phyloP scores from a whole-genome alignment of 2,113 vertebrate genomes.

The Psephotus haematonotus region DNA sequence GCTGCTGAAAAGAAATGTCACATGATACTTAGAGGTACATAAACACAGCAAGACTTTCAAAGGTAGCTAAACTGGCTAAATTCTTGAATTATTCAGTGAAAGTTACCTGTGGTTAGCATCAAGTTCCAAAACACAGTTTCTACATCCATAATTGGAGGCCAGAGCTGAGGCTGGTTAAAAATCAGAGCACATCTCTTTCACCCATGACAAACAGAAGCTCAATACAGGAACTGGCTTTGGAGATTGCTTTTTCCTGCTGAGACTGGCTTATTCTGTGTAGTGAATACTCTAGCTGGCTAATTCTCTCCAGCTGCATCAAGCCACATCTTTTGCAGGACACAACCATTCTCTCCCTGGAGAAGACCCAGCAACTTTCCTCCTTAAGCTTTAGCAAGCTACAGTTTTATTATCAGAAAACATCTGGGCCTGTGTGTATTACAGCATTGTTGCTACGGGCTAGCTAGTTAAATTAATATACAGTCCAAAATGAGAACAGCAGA shows the following conservation, averaged over 20 bases:
- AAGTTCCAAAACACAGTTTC: not conserved
- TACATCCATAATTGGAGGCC: not conserved
- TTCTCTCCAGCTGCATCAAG: not conserved
- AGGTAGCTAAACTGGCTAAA: not conserved
- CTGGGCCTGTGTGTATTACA: not conserved
- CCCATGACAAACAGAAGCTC: not conserved
- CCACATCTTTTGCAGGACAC: not conserved
- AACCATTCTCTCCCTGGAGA: not conserved
- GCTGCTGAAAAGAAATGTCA: not conserved
- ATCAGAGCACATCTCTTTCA: not conserved
- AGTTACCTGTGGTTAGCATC: not conserved
- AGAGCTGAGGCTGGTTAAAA: not conserved
- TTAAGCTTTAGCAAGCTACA: not conserved
- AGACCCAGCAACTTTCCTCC: not conserved
- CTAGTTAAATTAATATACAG: not conserved
- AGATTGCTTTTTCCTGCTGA: not conserved
- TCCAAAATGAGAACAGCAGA: not conserved
- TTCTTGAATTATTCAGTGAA: not conserved
- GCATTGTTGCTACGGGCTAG: not conserved
- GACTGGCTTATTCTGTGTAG: not conserved
- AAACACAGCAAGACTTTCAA: not conserved
- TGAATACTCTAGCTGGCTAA: not conserved
- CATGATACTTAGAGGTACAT: not conserved
- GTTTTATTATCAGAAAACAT: not conserved
- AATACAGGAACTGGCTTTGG: not conserved